Base-by-base conservation (phyloP, 64 coral and sea anemone genomes). In the Montipora sp. region DNA sequence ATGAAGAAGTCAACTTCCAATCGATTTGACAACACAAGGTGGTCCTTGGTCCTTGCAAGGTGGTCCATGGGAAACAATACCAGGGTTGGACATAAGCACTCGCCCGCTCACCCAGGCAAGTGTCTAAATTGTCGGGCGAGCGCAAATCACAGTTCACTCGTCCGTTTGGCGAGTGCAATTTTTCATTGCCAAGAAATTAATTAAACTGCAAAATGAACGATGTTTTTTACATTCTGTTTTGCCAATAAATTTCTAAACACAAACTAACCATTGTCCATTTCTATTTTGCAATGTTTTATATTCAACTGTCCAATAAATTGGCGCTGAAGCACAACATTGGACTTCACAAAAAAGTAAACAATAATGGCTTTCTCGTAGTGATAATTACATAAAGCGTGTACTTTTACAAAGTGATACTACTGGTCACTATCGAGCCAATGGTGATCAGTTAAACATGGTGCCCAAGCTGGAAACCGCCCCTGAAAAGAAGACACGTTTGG, bases 311-410 rank as follows among this genome's bases (percentile, higher is more conserved):
- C 3, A 47, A 55, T 7, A 55, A 55, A 55, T 55, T 5, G 51
- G 51, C 51, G 51, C 51, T 55, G 51, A 55, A 55, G 51, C 51
- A 10, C 51, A 55, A 55, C 51, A 55, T 55, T 55, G 51, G 51
- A 10, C 6, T 55, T 55, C 51, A 10, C 51, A 55, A 55, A 55
- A 55, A 7, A 55, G 51, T 7, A 5, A 5, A 55, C 51, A 55
- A 55, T 55, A 55, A 55, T 55, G 51, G 51, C 51, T 55, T 55
- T 10, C 47, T 12, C 68, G 4, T 88, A 11, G 85, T 76, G 85
- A 88, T 88, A 88, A 88, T 88, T 88, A 88, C 85, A 88, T 88
- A 88, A 88, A 46, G 48, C 85, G 11, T 36, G 70, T 88, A 88
- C 85, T 88, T 88, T 48, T 88, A 23, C 85, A 88, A 88, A 75